phyloP scores from a whole-genome alignment of 1,140 invertebrate species.

The Danaus plexippus region DNA sequence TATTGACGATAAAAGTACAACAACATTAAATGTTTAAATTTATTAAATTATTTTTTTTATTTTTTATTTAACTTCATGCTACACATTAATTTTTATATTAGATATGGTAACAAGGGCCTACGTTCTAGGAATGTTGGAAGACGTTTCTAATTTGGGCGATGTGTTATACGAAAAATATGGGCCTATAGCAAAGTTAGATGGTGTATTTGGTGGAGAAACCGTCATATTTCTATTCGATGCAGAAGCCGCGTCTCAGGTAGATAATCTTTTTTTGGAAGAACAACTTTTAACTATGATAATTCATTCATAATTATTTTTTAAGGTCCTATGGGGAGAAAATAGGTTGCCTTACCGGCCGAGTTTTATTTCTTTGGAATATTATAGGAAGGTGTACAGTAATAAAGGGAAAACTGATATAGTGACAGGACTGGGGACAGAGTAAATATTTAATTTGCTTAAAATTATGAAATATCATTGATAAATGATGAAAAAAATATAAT shows the following conservation, averaged over 20 bases:
- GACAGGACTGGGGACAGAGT: slow-evolving; percentile 41
- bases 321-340: slow-evolving; percentile 48
- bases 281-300: neutral
- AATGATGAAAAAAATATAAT: neutral
- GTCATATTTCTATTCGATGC: slow-evolving; percentile 36
- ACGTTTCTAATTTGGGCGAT: slow-evolving; percentile 6
- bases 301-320: slow-evolving; percentile 12
- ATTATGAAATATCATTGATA: slow-evolving; percentile 6
- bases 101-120: neutral
- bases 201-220: slow-evolving; percentile 21
- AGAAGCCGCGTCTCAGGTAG: slow-evolving; percentile 30
- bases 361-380: slow-evolving; percentile 41
- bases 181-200: slow-evolving; percentile 36
- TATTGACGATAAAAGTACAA: too few species aligned
- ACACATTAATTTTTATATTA: neutral
- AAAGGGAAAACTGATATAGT: slow-evolving; percentile 16
- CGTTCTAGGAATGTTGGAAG: slow-evolving; percentile 25
- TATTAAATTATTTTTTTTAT: too few species aligned
- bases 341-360: slow-evolving; percentile 37
- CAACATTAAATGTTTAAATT: too few species aligned
- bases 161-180: slow-evolving; percentile 32
- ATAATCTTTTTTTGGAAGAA: slow-evolving; percentile 4
- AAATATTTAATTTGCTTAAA: slow-evolving; percentile 8
- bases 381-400: slow-evolving; percentile 29
- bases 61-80: too few species aligned